Evolutionary conservation across 2,113 vertebrate genomes (phyloP).

Genomic region (Oenanthe melanoleuca): DNA sequence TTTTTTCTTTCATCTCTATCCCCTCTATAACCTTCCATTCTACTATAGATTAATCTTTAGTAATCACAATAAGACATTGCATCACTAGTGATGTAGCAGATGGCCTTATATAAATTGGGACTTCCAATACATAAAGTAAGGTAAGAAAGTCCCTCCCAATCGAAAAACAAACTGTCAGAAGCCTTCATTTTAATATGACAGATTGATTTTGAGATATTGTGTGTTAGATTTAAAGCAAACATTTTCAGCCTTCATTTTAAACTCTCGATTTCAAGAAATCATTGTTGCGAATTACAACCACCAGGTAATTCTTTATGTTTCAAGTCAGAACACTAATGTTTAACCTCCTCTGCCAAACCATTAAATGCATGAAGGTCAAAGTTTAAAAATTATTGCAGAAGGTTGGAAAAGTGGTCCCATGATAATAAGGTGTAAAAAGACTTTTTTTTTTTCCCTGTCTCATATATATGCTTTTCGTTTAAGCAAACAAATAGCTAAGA

Average conservation of each 20-base stretch:
- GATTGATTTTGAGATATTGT: neutral
- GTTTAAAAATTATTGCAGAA: neutral
- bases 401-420: neutral
- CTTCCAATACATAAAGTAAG: neutral
- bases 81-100: neutral
- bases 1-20: neutral
- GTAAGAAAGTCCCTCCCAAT: neutral
- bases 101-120: no score
- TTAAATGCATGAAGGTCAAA: neutral
- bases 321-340: neutral
- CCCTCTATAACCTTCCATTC: neutral
- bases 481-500: neutral
- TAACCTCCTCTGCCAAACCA: neutral
- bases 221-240: neutral
- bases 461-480: neutral
- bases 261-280: neutral
- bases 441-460: accelerated
- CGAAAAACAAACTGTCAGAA: neutral
- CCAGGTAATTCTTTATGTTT: neutral
- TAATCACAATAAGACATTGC: neutral
- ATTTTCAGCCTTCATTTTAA: neutral
- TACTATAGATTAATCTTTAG: neutral
- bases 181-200: neutral
- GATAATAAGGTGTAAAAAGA: neutral
- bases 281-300: accelerated